A percentile compares a stretch with the other conserved stretches of the same genome.
phyloP scores from a whole-genome alignment of 2,888 invertebrate species.

The Dicycla oo region DNA sequence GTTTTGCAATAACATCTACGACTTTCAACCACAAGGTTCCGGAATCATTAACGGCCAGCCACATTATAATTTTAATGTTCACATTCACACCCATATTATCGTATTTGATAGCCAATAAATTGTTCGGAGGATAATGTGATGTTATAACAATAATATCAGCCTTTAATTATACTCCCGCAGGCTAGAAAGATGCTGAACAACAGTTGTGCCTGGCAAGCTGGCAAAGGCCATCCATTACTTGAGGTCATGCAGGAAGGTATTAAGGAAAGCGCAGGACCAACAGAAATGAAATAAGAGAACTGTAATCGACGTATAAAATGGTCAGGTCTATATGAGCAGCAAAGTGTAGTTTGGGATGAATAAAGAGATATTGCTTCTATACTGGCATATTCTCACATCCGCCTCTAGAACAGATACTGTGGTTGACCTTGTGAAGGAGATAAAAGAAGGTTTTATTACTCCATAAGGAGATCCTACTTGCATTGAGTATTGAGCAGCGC shows the following conservation, averaged over 20 bases:
- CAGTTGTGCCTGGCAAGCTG: not conserved
- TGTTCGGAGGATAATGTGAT: slow-evolving; percentile 10
- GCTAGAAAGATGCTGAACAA: not conserved
- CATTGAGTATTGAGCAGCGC: not conserved
- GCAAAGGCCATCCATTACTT: too few relatives aligned
- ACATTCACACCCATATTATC: slow-evolving; percentile 6
- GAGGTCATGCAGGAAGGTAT: too few relatives aligned
- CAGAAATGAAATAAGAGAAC: too few relatives aligned
- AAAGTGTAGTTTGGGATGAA: too few relatives aligned
- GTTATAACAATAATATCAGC: not conserved
- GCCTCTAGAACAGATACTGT: not conserved
- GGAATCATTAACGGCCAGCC: slow-evolving; percentile 4
- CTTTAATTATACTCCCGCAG: slow-evolving; percentile 3
- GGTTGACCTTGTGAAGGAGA: not conserved
- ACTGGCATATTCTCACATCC: too few relatives aligned
- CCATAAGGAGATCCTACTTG: not conserved
- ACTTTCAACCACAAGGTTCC: slow-evolving; percentile 38
- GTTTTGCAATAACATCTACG: slow-evolving; percentile 8
- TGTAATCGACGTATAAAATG: too few relatives aligned
- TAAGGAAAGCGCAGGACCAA: too few relatives aligned
- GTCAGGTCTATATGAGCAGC: too few relatives aligned
- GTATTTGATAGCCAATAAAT: slow-evolving; percentile 26
- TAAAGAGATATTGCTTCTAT: too few relatives aligned
- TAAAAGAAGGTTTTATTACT: not conserved
- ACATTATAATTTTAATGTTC: slow-evolving; percentile 7